Conservation (phyloP, 2,888 invertebrate genomes). For the Muscina levida region DNA sequence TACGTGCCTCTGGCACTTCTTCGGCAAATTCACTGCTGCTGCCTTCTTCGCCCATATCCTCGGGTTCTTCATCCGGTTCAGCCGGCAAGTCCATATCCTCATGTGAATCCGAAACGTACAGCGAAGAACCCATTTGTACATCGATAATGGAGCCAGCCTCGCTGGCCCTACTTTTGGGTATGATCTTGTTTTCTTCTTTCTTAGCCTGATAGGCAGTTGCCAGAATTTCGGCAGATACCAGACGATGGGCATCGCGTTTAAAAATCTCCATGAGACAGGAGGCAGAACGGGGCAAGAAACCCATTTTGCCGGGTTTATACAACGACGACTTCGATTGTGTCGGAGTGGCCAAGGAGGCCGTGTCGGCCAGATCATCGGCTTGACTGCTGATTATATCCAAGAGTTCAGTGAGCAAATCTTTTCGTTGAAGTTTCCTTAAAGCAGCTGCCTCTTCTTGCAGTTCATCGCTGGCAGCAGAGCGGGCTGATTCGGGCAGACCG, state of each 20-base stretch:
- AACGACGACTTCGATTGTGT: conserved; percentile 77
- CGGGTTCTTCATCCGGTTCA: conserved; percentile 73
- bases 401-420: conserved; percentile 82
- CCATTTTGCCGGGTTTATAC: conserved; percentile 85
- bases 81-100: conserved; percentile 74
- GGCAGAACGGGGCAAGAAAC: conserved; percentile 82
- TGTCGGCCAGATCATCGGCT: conserved; percentile 69
- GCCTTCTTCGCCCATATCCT: conserved; percentile 71
- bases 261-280: conserved; percentile 73
- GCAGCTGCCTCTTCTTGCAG: conserved; percentile 32
- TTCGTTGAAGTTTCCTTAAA: conserved; percentile 81
- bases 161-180: conserved; percentile 63
- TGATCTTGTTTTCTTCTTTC: conserved; percentile 68
- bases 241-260: conserved; percentile 70
- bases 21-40: conserved; percentile 68
- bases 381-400: conserved; percentile 76
- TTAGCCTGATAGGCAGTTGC: conserved; percentile 70
- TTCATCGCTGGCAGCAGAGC: not conserved
- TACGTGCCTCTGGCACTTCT: not conserved
- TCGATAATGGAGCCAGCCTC: conserved; percentile 73
- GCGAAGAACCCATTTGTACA: conserved; percentile 76
- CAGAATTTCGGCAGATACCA: conserved; percentile 65
- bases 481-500: conserved; percentile 79
- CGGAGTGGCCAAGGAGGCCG: conserved; percentile 77
- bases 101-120: conserved; percentile 76